Conservation (phyloP, 2,113 vertebrate genomes). For the Perca schrenkii region DNA sequence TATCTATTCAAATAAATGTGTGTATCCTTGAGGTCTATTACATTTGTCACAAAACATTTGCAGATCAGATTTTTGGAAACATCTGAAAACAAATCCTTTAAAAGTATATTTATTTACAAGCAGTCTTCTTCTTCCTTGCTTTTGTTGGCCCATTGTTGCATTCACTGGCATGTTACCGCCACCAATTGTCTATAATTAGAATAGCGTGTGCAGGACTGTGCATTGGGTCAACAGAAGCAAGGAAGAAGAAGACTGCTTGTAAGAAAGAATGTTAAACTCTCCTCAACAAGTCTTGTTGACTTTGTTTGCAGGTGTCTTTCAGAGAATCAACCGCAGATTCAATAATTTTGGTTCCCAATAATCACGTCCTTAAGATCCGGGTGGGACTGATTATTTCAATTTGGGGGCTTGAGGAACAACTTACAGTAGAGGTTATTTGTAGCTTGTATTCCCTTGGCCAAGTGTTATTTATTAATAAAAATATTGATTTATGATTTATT, state of each 20-base stretch:
- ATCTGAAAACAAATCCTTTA: background rate
- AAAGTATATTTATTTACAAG: too few species aligned
- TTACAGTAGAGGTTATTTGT: background rate
- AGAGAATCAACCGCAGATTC: background rate
- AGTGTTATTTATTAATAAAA: constrained; percentile 27
- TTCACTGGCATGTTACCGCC: background rate
- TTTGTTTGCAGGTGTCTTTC: background rate
- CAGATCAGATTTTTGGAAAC: background rate
- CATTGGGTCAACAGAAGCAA: background rate
- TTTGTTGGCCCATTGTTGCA: background rate
- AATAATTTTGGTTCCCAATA: background rate
- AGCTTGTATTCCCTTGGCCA: background rate
- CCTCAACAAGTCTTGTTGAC: background rate
- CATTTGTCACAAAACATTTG: background rate
- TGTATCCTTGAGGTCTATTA: background rate
- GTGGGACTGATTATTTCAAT: background rate
- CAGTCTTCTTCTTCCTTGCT: too few species aligned
- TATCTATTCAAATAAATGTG: background rate
- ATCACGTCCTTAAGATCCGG: background rate
- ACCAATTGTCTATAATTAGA: too few species aligned
- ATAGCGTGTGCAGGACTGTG: background rate
- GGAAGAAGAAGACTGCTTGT: too few species aligned
- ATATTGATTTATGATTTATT: too few species aligned
- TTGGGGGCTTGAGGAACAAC: background rate
- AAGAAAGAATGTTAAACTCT: background rate